Conservation (phyloP, 2,888 invertebrate species). For the Plagodis dolabraria region DNA sequence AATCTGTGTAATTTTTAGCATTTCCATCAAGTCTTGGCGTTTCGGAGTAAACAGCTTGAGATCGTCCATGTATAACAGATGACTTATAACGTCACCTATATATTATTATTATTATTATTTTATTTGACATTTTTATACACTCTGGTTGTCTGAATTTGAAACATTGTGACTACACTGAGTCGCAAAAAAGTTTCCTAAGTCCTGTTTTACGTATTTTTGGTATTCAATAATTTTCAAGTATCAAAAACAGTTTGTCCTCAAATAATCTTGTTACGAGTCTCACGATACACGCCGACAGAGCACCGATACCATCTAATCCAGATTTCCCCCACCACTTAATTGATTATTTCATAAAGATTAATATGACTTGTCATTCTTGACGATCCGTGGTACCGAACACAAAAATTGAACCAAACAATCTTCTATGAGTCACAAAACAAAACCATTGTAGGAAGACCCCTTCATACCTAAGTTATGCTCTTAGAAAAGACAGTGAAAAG, state of each 20-base stretch:
- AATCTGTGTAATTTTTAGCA: too few relatives aligned
- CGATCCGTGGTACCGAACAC: constrained; percentile 59
- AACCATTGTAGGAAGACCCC: constrained; percentile 49
- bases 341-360: constrained; percentile 82
- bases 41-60: too few relatives aligned
- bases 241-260: constrained; percentile 49
- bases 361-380: constrained; percentile 77
- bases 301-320: constrained; percentile 79
- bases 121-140: too few relatives aligned
- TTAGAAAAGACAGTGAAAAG: constrained; percentile 24
- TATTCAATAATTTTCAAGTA: constrained; percentile 36
- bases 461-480: constrained; percentile 26
- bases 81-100: too few relatives aligned
- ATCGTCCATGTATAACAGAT: too few relatives aligned
- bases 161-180: too few relatives aligned
- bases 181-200: too few relatives aligned
- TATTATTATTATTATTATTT: too few relatives aligned
- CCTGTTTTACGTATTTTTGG: too few relatives aligned
- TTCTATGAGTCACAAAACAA: constrained; percentile 58
- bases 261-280: constrained; percentile 68
- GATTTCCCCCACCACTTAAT: constrained; percentile 78
- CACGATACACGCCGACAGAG: constrained; percentile 78
- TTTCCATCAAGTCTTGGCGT: too few relatives aligned
- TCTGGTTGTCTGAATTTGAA: too few relatives aligned
- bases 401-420: constrained; percentile 68